Conservation (phyloP, 2,797 vertebrate genomes). For the Falco naumanni region DNA sequence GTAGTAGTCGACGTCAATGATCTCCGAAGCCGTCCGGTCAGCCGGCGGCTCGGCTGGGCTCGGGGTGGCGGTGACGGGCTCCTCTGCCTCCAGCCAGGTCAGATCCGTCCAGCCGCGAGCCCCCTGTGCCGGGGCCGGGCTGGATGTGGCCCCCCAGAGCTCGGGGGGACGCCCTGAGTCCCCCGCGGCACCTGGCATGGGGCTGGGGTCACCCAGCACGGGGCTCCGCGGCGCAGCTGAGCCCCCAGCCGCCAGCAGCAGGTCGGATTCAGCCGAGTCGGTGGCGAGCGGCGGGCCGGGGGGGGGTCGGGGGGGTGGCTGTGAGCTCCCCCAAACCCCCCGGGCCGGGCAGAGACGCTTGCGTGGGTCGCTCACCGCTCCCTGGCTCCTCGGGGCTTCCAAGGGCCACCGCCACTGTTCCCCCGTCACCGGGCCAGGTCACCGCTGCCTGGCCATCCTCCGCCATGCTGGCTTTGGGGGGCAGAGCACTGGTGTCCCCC, state of each 20-base stretch:
- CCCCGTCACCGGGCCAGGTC: conserved; percentile 27
- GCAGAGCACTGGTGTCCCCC: not conserved
- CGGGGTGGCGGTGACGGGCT: conserved; percentile 21
- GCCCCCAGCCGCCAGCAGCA: conserved; percentile 64
- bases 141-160: conserved; percentile 55
- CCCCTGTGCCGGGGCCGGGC: conserved; percentile 77
- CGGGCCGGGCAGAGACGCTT: not conserved
- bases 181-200: not conserved
- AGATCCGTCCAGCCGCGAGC: conserved; percentile 70
- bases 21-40: conserved; percentile 64
- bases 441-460: not conserved
- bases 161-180: conserved; percentile 8
- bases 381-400: conserved; percentile 82
- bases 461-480: not conserved
- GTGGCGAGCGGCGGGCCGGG: conserved; percentile 64
- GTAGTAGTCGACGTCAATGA: conserved; percentile 88
- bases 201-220: not conserved
- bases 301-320: not conserved
- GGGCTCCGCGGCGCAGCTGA: not conserved
- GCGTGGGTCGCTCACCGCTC: conserved; percentile 83
- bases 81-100: conserved; percentile 76
- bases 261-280: conserved; percentile 78
- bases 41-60: conserved; percentile 38
- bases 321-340: conserved; percentile 1
- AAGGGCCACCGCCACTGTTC: not conserved